Evolutionary conservation across 1,140 invertebrate species (phyloP), one percentile per base, ranked within the genome.

Genomic region (Zaprionus taronus): DNA sequence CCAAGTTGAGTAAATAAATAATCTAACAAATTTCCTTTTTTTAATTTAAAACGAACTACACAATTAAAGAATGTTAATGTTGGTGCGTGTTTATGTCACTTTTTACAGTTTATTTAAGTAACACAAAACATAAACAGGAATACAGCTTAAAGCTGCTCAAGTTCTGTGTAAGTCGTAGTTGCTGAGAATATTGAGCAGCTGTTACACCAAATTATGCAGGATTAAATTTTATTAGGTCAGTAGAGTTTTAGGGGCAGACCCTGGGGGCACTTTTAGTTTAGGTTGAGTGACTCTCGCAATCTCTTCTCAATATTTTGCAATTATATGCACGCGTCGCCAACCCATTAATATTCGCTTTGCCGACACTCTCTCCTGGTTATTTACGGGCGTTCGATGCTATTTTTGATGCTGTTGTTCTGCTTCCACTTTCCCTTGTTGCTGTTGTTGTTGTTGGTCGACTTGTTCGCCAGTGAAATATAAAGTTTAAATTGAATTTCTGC

Each of bases 401-500:
- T 49, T 49, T 67, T 66, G 22, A 56, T 44, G 56, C 31, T 56
- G 22, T 36, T 53, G n/a, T 47, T 76, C 44, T 26, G 51, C 11
- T 65, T 72, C 31, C 44, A 47, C 20, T 24, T 51, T 14, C 51
- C 7, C 1, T 41, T 51, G n/a, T 56, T 76, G 36, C 20, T 56
- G 14, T 66, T 73, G 24, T 60, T 72, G 17, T 58, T 49, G 20
- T 20, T 64, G 53, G 64, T 67, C 62, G 69, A 57, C 62, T 64
- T 69, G 71, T 69, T 81, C 65, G 67, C 70, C 73, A 89, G 60
- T 89, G 83, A 87, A 89, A 81, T 87, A 79, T 73, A 81, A 87
- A 87, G 78, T 87, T 87, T 87, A 87, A 87, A 87, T 87, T 89
- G 85, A 89, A 89, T 89, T 89, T 84, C 79, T 89, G 84, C 85